phyloP scores from a whole-genome alignment of 37 sponge, comb jelly and placozoan genomes.

The Oscarella lobularis region DNA sequence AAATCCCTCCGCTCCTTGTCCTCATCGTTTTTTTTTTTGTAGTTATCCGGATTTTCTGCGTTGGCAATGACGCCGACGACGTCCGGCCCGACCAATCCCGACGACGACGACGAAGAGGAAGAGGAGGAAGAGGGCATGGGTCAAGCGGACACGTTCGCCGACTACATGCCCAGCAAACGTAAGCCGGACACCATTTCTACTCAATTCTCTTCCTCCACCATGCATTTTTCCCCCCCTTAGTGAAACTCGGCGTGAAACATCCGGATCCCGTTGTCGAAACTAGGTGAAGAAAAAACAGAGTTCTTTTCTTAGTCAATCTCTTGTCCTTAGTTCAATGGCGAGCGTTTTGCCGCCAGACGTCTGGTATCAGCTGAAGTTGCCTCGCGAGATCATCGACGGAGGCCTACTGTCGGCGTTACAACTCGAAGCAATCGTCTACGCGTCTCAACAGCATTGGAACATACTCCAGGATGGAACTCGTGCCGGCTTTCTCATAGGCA shows the following conservation, averaged over 20 bases:
- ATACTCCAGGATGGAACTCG: slow-evolving; percentile 59
- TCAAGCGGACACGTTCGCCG: slow-evolving; percentile 60
- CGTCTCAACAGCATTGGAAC: slow-evolving; percentile 92
- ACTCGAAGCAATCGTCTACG: slow-evolving; percentile 82
- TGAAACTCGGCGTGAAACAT: slow-evolving; percentile 53
- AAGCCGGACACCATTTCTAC: slow-evolving; percentile 2
- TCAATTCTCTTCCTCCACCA: neutral
- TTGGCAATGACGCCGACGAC: neutral
- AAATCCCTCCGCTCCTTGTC: no score
- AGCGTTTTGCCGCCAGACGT: slow-evolving; percentile 83
- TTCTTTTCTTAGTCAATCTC: neutral
- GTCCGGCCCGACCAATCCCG: neutral
- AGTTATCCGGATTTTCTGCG: neutral
- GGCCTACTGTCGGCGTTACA: slow-evolving; percentile 65
- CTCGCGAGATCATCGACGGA: slow-evolving; percentile 33
- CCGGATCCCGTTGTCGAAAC: slow-evolving; percentile 87
- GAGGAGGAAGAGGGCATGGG: slow-evolving; percentile 50
- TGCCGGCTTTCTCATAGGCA: slow-evolving; percentile 79
- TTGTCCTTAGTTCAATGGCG: slow-evolving; percentile 56
- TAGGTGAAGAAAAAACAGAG: slow-evolving; percentile 22
- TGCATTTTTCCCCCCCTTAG: slow-evolving; percentile 17
- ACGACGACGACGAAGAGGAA: slow-evolving; percentile 21
- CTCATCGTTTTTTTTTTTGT: no score
- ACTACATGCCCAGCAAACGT: slow-evolving; percentile 70
- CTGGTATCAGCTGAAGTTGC: slow-evolving; percentile 74